These are phyloP conservation scores for Thalassophryne amazonica DNA, from an alignment of 2,797 vertebrate genomes.

Conservation along the genomic window DNA sequence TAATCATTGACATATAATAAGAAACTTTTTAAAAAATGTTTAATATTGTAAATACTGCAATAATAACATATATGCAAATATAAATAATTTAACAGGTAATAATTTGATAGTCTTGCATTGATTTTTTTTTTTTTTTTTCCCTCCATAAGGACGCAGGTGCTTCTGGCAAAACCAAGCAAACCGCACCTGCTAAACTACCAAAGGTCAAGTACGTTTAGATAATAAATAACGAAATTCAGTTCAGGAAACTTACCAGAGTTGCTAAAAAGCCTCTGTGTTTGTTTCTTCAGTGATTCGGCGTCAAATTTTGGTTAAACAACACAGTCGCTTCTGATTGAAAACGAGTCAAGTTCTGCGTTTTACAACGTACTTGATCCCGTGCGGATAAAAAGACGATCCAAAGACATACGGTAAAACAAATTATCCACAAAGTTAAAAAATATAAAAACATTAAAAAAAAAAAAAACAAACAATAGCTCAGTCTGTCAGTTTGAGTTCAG, in stretches of 20 bases:
- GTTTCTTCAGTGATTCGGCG: constrained; percentile 17
- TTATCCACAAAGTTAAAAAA: background rate
- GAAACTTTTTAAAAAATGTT: background rate
- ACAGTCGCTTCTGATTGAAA: constrained; percentile 15
- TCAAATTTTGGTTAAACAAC: constrained; percentile 8
- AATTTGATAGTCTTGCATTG: background rate
- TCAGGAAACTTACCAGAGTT: constrained; percentile 41
- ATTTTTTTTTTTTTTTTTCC: too few relatives aligned
- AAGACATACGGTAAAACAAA: background rate
- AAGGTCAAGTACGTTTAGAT: background rate
- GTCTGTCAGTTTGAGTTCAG: too few relatives aligned
- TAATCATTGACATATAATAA: too few relatives aligned
- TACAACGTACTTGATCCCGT: constrained; percentile 1
- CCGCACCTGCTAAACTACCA: background rate
- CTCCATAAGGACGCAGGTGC: constrained; percentile 45
- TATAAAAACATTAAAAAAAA: too few relatives aligned
- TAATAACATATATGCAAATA: background rate
- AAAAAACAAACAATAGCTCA: too few relatives aligned
- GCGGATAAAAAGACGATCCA: background rate
- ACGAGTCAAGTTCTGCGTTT: background rate
- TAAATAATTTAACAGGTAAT: background rate
- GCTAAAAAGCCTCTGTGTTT: background rate
- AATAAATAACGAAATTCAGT: background rate
- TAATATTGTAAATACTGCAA: background rate
- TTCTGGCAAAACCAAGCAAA: background rate